These are phyloP conservation scores for Conus ventricosus DNA, from an alignment of 1,140 invertebrate genomes.

Conservation along the genomic window DNA sequence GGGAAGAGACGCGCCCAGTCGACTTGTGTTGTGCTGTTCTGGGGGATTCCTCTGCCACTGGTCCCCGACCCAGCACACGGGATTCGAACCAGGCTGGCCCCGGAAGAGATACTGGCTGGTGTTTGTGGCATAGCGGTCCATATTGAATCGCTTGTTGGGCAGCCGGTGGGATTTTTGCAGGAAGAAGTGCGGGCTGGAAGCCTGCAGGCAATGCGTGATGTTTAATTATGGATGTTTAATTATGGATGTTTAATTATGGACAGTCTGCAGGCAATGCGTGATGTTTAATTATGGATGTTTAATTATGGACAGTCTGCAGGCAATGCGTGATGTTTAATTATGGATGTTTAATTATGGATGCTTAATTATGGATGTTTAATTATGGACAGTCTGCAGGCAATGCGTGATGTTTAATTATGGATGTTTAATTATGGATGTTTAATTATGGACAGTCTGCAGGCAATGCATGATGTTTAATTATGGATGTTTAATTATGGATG, in stretches of 20 bases:
- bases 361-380: too few species aligned
- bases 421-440: too few species aligned
- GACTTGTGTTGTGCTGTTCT: constrained; percentile 63
- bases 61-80: constrained; percentile 67
- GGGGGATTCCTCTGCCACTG: constrained; percentile 63
- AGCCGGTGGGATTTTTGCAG: constrained; percentile 42
- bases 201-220: not conserved
- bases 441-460: too few species aligned
- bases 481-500: too few species aligned
- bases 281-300: too few species aligned
- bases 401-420: too few species aligned
- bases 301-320: too few species aligned
- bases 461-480: too few species aligned
- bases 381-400: not conserved
- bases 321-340: too few species aligned
- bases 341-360: too few species aligned
- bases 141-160: constrained; percentile 59
- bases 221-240: too few species aligned
- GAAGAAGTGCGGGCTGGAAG: constrained; percentile 29
- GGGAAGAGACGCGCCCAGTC: constrained; percentile 63
- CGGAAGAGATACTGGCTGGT: constrained; percentile 67
- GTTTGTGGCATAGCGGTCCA: constrained; percentile 63
- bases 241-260: too few species aligned
- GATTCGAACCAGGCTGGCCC: constrained; percentile 55
- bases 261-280: not conserved